Percentiles rank a stretch among this genome's conserved stretches.
phyloP scores from a whole-genome alignment of 1,140 invertebrate genomes.

The Drosophila cardini region DNA sequence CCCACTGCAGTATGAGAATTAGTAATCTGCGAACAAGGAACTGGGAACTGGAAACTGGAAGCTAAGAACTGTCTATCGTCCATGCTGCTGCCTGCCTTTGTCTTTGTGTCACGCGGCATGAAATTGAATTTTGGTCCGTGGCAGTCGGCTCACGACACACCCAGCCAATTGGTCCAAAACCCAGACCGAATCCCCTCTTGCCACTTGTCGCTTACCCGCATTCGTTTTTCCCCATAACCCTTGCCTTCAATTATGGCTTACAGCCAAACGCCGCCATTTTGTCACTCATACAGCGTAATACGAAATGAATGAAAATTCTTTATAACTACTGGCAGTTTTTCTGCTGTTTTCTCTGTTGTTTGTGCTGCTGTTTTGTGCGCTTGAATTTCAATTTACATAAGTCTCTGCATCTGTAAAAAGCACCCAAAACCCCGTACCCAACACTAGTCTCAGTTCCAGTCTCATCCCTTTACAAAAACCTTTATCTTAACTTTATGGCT shows the following conservation, averaged over 20 bases:
- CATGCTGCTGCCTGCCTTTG: slow-evolving; percentile 61
- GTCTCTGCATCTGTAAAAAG: slow-evolving; percentile 50
- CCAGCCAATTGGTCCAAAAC: slow-evolving; percentile 67
- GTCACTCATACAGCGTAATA: slow-evolving; percentile 81
- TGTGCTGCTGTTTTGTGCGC: slow-evolving; percentile 72
- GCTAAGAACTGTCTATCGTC: slow-evolving; percentile 37
- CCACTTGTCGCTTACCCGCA: not conserved
- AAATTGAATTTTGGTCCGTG: slow-evolving; percentile 79
- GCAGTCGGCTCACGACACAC: slow-evolving; percentile 60
- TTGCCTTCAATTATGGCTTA: slow-evolving; percentile 64
- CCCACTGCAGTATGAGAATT: slow-evolving; percentile 26
- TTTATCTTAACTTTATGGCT: slow-evolving; percentile 69
- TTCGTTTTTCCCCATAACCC: slow-evolving; percentile 25
- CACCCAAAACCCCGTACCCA: slow-evolving; percentile 6
- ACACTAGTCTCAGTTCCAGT: slow-evolving; percentile 18
- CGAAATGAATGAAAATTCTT: slow-evolving; percentile 81
- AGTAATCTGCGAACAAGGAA: slow-evolving; percentile 24
- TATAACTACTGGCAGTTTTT: slow-evolving; percentile 71
- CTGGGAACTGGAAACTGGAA: slow-evolving; percentile 14
- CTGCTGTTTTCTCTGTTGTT: slow-evolving; percentile 65
- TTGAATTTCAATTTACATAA: slow-evolving; percentile 83
- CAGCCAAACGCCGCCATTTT: slow-evolving; percentile 67
- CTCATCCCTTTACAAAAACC: slow-evolving; percentile 60
- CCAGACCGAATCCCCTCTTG: slow-evolving; percentile 12
- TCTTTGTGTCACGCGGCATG: slow-evolving; percentile 81